phyloP scores from a whole-genome alignment of 2,797 vertebrate species.

The Strix occidentalis region DNA sequence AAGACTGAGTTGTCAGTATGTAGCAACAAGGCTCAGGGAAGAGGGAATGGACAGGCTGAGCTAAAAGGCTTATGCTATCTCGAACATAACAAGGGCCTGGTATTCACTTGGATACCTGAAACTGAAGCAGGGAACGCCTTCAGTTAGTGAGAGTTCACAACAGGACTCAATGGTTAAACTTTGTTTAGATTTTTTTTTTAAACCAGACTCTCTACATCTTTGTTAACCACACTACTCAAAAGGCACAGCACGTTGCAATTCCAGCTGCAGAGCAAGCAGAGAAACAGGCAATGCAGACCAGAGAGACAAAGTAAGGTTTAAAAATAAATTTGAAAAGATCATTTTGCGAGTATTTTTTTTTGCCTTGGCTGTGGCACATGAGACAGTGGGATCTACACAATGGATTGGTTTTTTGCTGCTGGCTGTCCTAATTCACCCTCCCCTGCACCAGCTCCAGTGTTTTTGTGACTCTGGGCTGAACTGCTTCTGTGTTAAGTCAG shows the following conservation, averaged over 20 bases:
- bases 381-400: neutral
- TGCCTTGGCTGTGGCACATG: fast-evolving
- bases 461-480: slow-evolving; percentile 63
- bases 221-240: neutral
- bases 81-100: neutral
- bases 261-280: neutral
- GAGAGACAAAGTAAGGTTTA: neutral
- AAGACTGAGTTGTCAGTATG: neutral
- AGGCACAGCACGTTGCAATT: neutral
- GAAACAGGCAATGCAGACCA: neutral
- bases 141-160: neutral
- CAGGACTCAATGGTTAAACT: neutral
- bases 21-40: neutral
- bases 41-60: neutral
- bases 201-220: neutral
- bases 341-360: neutral
- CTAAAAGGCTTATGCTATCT: neutral
- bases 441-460: slow-evolving; percentile 8
- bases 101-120: neutral
- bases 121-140: neutral
- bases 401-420: neutral
- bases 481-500: slow-evolving; percentile 66
- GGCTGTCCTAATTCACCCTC: neutral
- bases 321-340: neutral
- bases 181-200: neutral